Percentiles rank a stretch among this genome's conserved stretches.
Evolutionary conservation across 2,888 invertebrate species (phyloP).

Genomic region (Linnaemya tessellans): DNA sequence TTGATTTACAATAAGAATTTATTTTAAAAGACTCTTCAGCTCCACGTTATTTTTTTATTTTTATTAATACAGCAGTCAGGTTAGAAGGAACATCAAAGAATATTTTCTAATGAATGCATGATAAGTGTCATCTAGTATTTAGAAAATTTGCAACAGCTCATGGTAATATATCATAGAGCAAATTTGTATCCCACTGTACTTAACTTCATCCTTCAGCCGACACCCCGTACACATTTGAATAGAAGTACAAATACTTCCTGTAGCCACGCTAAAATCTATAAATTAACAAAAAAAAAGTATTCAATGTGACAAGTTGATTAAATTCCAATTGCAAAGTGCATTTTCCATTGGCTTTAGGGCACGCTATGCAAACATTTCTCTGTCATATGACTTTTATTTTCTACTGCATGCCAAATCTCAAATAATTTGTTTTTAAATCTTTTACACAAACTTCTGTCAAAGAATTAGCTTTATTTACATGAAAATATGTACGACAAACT

Average conservation of each 20-base stretch:
- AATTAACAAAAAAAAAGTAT: background rate
- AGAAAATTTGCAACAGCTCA: too few species aligned
- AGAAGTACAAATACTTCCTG: background rate
- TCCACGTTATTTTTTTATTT: too few species aligned
- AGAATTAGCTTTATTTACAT: constrained; percentile 67
- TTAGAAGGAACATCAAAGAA: too few species aligned
- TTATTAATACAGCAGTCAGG: too few species aligned
- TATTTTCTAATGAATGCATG: too few species aligned
- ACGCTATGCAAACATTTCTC: constrained; percentile 5
- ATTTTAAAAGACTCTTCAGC: too few species aligned
- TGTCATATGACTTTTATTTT: background rate
- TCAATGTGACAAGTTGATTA: constrained; percentile 55
- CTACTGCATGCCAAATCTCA: background rate
- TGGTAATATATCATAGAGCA: too few species aligned
- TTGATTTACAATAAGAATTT: too few species aligned
- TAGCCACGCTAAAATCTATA: background rate
- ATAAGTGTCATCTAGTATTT: too few species aligned
- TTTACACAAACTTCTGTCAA: constrained; percentile 51
- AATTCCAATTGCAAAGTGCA: constrained; percentile 62
- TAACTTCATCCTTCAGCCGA: background rate
- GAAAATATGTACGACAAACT: constrained; percentile 63
- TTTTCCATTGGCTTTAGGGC: constrained; percentile 31
- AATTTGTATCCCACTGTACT: background rate
- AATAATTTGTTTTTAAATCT: constrained; percentile 57
- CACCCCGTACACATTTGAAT: background rate